Evolutionary conservation across 2,113 vertebrate species (phyloP), one percentile per base, ranked within the genome.

Genomic region (Dipodomys spectabilis): DNA sequence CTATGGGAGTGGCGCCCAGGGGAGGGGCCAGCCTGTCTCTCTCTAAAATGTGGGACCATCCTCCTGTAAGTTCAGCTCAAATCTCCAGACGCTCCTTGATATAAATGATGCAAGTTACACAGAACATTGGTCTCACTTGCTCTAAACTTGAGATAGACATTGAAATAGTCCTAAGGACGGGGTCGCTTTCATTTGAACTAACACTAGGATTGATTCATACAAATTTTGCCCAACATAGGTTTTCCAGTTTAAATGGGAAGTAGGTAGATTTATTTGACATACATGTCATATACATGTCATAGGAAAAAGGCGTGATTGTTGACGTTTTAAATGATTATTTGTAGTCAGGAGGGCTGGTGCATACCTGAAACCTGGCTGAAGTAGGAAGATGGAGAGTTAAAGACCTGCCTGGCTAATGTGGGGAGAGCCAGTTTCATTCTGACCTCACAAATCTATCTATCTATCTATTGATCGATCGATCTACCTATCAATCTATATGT

Each of bases 321-420:
- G 60, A 3, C 20, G 74, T 60, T 89, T 96, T 82, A 90, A 90
- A 64, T 79, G 8, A 68, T 81, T 78, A 73, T 71, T 69, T 92
- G 28, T 25, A 85, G 32, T 16, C 22, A 72, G 45, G 5, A 16
- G 60, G 5, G 20, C 16, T 16, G 60, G 6, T 22, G 8, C 60
- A 62, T 4, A 22, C 60, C 60, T 62, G 60, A 19, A 62, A 62
- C 3, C 19, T 5, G 16, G 60, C 30, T 72, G 22, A 32, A 22
- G 68, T 72, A 25, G n/a, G 20, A 2, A 28, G 45, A 62, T 19
- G 2, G 32, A 16, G 15, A 35, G n/a, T 84, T 62, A 19, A 62
- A 62, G 82, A 6, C 12, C 44, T 28, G 49, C 68, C 45, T 27
- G 8, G 9, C 12, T 22, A 53, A 84, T 67, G 18, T 53, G 2